Evolutionary conservation across 2,113 vertebrate species (phyloP).

Genomic region (Apteryx owenii): DNA sequence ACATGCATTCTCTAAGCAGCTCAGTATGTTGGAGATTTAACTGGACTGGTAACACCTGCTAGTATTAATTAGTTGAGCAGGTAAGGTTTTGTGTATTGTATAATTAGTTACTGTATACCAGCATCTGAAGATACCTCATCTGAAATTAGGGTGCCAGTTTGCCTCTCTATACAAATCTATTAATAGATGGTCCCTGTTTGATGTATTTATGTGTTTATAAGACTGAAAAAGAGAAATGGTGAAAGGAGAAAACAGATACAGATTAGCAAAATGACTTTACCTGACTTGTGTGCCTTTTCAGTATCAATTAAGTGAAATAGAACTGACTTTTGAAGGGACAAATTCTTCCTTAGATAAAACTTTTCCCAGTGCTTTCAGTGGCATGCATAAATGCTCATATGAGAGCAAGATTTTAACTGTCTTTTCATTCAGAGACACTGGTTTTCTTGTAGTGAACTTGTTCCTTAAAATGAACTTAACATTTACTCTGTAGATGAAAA

Average conservation of each 20-base stretch:
- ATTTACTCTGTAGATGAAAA: not conserved
- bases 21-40: not conserved
- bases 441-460: not conserved
- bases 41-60: not conserved
- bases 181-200: not conserved
- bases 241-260: not conserved
- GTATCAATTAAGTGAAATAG: not conserved
- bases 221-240: not conserved
- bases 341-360: not conserved
- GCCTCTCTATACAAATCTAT: not conserved
- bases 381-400: not conserved
- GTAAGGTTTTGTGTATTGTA: not conserved
- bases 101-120: not conserved
- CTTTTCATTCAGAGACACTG: not conserved
- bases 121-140: not conserved
- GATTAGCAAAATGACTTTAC: not conserved
- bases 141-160: not conserved
- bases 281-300: not conserved
- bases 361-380: not conserved
- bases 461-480: not conserved
- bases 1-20: not conserved
- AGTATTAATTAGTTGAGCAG: not conserved
- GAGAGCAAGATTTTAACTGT: not conserved
- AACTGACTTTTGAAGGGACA: not conserved
- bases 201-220: not conserved